Evolutionary conservation across 2,888 invertebrate species (phyloP).

Genomic region (Eristalinus sepulchralis): DNA sequence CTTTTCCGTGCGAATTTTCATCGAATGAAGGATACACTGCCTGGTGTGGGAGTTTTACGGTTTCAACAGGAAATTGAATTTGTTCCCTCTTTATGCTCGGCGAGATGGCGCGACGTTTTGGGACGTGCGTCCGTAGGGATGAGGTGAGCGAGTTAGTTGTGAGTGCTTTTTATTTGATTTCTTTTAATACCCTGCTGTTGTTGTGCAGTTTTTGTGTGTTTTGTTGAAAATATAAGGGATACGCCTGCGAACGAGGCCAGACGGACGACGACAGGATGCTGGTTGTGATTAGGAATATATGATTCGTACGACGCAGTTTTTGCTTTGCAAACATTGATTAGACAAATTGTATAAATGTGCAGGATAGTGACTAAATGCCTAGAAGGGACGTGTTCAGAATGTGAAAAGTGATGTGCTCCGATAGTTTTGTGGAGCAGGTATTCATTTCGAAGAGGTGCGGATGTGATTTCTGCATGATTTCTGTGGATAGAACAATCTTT

Average conservation of each 20-base stretch:
- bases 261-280: neutral
- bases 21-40: neutral
- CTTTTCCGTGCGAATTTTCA: constrained; percentile 10
- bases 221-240: neutral
- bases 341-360: too few species aligned
- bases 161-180: constrained; percentile 12
- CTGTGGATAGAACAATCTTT: too few species aligned
- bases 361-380: too few species aligned
- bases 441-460: too few species aligned
- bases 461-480: too few species aligned
- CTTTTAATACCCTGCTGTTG: constrained; percentile 20
- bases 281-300: neutral
- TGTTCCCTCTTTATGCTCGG: neutral
- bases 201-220: neutral
- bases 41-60: constrained; percentile 40
- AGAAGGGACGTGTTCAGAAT: too few species aligned
- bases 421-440: too few species aligned
- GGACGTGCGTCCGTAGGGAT: neutral
- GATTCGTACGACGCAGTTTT: neutral
- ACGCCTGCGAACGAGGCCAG: neutral
- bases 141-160: neutral
- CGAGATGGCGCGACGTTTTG: neutral
- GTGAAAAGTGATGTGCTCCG: too few species aligned
- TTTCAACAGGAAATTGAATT: constrained; percentile 51
- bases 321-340: neutral